Percentiles rank a stretch among this genome's conserved stretches.
Evolutionary conservation across 2,888 invertebrate species (phyloP).

Genomic region (Alviniconcha strummeri): DNA sequence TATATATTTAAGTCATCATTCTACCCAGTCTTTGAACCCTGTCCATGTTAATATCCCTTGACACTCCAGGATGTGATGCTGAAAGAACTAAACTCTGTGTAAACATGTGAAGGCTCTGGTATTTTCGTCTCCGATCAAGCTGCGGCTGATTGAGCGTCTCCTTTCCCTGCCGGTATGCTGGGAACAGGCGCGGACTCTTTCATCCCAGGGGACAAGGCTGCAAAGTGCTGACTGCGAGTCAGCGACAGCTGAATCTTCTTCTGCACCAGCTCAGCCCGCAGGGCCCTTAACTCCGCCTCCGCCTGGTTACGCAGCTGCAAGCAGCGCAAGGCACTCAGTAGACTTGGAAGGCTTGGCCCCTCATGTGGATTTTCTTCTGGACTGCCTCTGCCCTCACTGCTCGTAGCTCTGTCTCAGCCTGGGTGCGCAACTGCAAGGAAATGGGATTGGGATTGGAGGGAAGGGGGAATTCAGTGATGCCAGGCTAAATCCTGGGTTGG

Average conservation of each 20-base stretch:
- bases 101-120: too few species aligned
- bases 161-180: conserved; percentile 4
- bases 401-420: conserved; percentile 74
- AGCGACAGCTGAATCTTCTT: conserved; percentile 75
- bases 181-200: neutral
- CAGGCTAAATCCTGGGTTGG: too few species aligned
- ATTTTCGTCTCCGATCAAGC: neutral
- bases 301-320: conserved; percentile 76
- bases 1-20: too few species aligned
- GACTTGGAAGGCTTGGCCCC: conserved; percentile 23
- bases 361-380: conserved; percentile 61
- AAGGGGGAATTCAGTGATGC: neutral
- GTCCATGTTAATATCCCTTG: too few species aligned
- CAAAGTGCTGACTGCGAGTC: conserved; percentile 70
- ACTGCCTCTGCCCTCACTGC: conserved; percentile 73
- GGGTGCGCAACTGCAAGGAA: conserved; percentile 71
- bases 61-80: too few species aligned
- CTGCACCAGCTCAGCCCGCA: conserved; percentile 75
- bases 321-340: conserved; percentile 10
- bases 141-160: neutral
- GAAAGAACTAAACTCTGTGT: too few species aligned
- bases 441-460: neutral
- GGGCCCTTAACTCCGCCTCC: conserved; percentile 75
- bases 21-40: too few species aligned
- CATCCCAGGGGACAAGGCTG: conserved; percentile 43